phyloP scores from a whole-genome alignment of 2,888 invertebrate genomes.

The Petrophora chlorosata region DNA sequence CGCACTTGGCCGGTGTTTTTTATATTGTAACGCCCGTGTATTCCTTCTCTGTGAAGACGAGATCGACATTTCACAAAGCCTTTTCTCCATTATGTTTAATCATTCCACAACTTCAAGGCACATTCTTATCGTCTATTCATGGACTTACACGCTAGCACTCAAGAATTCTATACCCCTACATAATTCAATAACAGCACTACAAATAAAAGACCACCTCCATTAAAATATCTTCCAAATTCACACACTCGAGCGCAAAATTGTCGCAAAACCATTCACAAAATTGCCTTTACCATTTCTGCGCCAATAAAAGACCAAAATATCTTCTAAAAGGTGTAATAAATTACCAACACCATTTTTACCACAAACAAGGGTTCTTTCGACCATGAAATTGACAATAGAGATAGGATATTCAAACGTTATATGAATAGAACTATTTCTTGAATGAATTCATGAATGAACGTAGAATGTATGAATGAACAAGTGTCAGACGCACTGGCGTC shows the following conservation, averaged over 20 bases:
- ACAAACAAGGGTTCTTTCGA: slow-evolving; percentile 44
- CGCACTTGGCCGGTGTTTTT: too few species aligned
- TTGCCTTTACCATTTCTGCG: slow-evolving; percentile 6
- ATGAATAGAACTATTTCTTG: slow-evolving; percentile 31
- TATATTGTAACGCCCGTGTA: too few species aligned
- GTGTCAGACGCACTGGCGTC: slow-evolving; percentile 52
- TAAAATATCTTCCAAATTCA: slow-evolving; percentile 32
- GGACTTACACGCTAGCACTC: background rate
- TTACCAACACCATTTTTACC: slow-evolving; percentile 49
- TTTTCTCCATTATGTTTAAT: too few species aligned
- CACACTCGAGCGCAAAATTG: slow-evolving; percentile 35
- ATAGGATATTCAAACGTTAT: slow-evolving; percentile 26
- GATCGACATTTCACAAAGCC: too few species aligned
- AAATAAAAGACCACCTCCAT: slow-evolving; percentile 21
- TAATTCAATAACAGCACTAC: background rate
- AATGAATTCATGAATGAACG: slow-evolving; percentile 45
- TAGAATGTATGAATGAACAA: slow-evolving; percentile 41
- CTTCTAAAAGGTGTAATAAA: slow-evolving; percentile 46
- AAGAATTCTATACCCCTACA: background rate
- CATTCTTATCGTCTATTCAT: background rate
- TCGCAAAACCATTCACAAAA: slow-evolving; percentile 22
- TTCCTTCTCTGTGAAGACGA: too few species aligned
- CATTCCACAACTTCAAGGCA: too few species aligned
- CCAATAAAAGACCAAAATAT: slow-evolving; percentile 24
- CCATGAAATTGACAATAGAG: slow-evolving; percentile 37